Base-by-base conservation (phyloP, 2,113 vertebrate genomes). In the Manacus vitellinus region DNA sequence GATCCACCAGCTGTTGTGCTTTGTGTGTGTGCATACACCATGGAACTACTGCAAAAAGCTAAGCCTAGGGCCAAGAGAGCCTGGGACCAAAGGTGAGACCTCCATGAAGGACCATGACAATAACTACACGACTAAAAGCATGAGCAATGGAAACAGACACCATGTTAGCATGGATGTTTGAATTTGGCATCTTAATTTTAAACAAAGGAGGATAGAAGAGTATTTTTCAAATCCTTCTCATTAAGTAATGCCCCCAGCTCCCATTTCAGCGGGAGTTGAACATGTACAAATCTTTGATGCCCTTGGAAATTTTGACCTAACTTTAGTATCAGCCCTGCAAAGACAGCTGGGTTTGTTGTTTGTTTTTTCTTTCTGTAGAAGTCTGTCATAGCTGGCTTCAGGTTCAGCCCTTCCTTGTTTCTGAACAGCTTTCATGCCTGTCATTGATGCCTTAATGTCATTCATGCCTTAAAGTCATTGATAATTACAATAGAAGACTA, bases 1-100 rank as follows among this genome's bases (percentile, higher is more conserved):
- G 89, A 80, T 93, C 88, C 72, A 84, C 59, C 95, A 94, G 96
- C 96, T 96, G 95, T 62, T 96, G 75, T 47, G 51, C 87, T 95
- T 92, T 77, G 88, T 92, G 82, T 70, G 10, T 92, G 95, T 89
- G 82, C 85, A 83, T 5, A 33, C 4, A 13, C 95, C 44, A 7
- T 86, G 62, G 63, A 92, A 83, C 67, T 39, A 33, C 87, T 68
- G 92, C 92, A 84, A 72, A 94, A 88, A 55, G 18, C 76, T 58
- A 43, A 88, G 85, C 28, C 14, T 7, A 43, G 56, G 91, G 74
- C 87, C 93, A 94, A 89, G 82, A 79, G 88, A 87, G 86, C 72
- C 70, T 63, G 86, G 72, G 91, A 94, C 87, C 79, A 94, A 95
- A 93, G 92, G 95, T 94, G 85, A 96, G 92, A 96, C 95, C 94